A percentile compares a stretch with the other conserved stretches of the same genome.
phyloP scores from a whole-genome alignment of 2,888 invertebrate species.

The Alsophila aescularia region DNA sequence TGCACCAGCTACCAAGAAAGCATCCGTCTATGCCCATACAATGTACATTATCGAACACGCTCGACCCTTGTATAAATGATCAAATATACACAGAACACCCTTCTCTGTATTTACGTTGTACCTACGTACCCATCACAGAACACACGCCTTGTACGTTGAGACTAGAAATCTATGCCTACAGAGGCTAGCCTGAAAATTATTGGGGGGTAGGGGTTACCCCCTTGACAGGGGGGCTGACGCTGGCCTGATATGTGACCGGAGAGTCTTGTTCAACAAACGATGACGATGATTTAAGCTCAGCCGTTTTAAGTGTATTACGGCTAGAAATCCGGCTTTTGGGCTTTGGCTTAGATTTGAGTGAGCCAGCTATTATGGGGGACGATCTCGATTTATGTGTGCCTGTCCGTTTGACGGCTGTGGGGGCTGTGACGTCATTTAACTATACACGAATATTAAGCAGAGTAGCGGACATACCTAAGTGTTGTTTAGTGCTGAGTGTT shows the following conservation, averaged over 20 bases:
- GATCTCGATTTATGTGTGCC: conserved; percentile 76
- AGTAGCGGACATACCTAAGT: conserved; percentile 8
- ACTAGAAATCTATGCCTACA: conserved; percentile 77
- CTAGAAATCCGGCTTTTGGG: conserved; percentile 81
- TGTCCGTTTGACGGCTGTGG: conserved; percentile 52
- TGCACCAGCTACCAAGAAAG: conserved; percentile 31
- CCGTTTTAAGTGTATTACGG: conserved; percentile 84
- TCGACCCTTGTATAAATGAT: conserved; percentile 47
- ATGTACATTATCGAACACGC: conserved; percentile 31
- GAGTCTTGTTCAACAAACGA: conserved; percentile 85
- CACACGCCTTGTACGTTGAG: conserved; percentile 69
- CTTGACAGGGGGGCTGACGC: conserved; percentile 54
- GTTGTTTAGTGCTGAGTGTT: conserved; percentile 15
- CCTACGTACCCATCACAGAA: conserved; percentile 60
- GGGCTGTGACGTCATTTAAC: conserved; percentile 43
- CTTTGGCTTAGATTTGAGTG: conserved; percentile 78
- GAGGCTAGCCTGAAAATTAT: conserved; percentile 76
- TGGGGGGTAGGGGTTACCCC: conserved; percentile 48
- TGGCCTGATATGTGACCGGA: conserved; percentile 82
- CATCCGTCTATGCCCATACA: conserved; percentile 21
- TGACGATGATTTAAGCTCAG: conserved; percentile 84
- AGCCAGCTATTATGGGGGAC: conserved; percentile 71
- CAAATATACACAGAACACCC: conserved; percentile 57
- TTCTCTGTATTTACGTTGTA: conserved; percentile 61
- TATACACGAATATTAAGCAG: conserved; percentile 33